Conservation (phyloP, 2,797 vertebrate genomes). For the Meda fulgida region DNA sequence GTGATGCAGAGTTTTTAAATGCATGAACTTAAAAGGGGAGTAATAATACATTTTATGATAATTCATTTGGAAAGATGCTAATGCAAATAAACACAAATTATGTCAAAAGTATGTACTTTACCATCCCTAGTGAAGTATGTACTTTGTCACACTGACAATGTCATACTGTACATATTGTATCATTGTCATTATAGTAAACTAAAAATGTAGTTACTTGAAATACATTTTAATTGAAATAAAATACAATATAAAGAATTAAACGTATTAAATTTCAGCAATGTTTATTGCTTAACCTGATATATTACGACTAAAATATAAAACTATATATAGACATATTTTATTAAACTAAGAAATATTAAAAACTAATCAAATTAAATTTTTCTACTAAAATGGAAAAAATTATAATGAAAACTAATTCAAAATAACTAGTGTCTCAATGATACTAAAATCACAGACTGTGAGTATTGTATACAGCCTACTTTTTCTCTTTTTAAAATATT, state of each 20-base stretch:
- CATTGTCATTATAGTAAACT: neutral
- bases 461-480: neutral
- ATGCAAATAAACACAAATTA: neutral
- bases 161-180: too few species aligned
- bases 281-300: neutral
- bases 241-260: neutral
- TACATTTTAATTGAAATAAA: neutral
- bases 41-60: neutral
- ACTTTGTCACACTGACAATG: too few species aligned
- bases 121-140: neutral
- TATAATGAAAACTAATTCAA: neutral
- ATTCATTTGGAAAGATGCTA: neutral
- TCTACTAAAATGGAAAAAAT: neutral
- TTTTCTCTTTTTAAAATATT: neutral
- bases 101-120: neutral
- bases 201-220: neutral
- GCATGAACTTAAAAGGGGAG: neutral
- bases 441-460: neutral
- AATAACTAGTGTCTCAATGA: neutral
- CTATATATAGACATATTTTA: neutral
- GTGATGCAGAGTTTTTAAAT: neutral
- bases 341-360: neutral
- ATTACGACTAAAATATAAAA: neutral
- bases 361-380: neutral
- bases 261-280: neutral